Percentiles rank a stretch among this genome's conserved stretches.
Evolutionary conservation across 2,797 vertebrate species (phyloP).

Genomic region (Microcaecilia unicolor): DNA sequence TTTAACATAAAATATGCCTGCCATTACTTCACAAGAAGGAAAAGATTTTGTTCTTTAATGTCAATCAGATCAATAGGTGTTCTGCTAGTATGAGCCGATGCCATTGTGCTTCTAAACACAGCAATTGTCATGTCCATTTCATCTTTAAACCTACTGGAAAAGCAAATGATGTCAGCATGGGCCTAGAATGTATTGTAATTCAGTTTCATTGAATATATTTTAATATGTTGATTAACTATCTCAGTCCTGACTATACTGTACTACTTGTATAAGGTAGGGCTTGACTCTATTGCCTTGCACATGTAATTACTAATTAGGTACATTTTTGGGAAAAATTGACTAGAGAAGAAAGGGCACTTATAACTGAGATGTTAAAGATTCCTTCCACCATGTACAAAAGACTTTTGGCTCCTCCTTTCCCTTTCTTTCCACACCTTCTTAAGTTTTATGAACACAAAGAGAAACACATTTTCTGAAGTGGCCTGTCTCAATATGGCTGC

Average conservation of each 20-base stretch:
- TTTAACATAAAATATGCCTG: conserved; percentile 17
- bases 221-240: no score
- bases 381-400: conserved; percentile 25
- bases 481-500: conserved; percentile 32
- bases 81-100: no score
- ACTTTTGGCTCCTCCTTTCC: conserved; percentile 21
- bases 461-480: conserved; percentile 39
- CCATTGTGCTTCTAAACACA: no score
- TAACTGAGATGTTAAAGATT: conserved; percentile 17
- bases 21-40: conserved; percentile 13
- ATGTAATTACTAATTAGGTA: conserved; percentile 3
- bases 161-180: no score
- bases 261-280: no score
- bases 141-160: no score
- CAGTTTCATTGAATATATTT: no score
- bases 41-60: conserved; percentile 31
- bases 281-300: no score
- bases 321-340: conserved; percentile 1
- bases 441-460: conserved; percentile 43
- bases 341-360: conserved; percentile 37
- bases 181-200: no score
- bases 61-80: conserved; percentile 13
- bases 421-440: conserved; percentile 4
- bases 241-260: no score
- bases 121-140: no score